phyloP scores from a whole-genome alignment of 2,888 invertebrate genomes.

The Mesochorus sp. region DNA sequence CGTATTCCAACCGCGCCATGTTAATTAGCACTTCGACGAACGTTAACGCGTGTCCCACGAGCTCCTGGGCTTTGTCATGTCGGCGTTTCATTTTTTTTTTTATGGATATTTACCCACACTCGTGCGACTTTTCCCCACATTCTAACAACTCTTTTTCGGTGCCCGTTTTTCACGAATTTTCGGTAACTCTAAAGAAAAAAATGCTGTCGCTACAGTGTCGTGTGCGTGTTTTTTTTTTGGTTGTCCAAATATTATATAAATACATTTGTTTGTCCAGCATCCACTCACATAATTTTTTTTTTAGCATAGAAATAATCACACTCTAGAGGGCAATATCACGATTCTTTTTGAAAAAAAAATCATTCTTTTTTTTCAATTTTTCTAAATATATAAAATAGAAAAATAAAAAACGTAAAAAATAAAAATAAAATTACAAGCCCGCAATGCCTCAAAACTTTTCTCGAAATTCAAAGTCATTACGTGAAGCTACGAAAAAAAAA shows the following conservation, averaged over 20 bases:
- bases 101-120: neutral
- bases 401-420: neutral
- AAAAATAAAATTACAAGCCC: neutral
- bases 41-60: conserved; percentile 70
- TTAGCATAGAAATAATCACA: conserved; percentile 36
- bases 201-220: conserved; percentile 27
- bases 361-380: conserved; percentile 2
- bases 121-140: neutral
- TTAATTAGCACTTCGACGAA: conserved; percentile 75
- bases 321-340: neutral
- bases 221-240: conserved; percentile 33
- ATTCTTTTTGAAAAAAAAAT: conserved; percentile 6
- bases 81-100: conserved; percentile 15
- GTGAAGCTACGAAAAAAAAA: no score
- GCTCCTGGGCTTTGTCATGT: conserved; percentile 71
- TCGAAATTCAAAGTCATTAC: no score
- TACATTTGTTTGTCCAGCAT: conserved; percentile 57
- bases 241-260: no score
- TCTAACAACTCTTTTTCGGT: neutral
- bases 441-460: no score
- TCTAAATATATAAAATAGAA: neutral
- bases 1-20: conserved; percentile 65
- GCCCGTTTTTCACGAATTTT: conserved; percentile 20
- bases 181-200: neutral
- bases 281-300: conserved; percentile 5